Evolutionary conservation across 1,140 invertebrate species (phyloP).

Genomic region (Ostrea edulis): DNA sequence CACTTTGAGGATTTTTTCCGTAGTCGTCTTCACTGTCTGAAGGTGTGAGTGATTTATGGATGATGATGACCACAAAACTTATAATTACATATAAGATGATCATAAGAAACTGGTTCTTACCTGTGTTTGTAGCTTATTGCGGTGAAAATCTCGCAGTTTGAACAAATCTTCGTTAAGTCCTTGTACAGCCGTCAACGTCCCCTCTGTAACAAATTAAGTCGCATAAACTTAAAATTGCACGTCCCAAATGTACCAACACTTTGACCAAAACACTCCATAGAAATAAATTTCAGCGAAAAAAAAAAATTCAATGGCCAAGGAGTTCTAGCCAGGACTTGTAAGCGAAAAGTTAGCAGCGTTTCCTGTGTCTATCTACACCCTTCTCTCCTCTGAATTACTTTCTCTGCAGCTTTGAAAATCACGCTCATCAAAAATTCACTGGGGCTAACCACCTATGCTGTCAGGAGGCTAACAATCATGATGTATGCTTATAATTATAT

Average conservation of each 20-base stretch:
- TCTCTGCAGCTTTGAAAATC: conserved; percentile 17
- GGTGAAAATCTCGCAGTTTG: conserved; percentile 53
- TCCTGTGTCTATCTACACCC: neutral
- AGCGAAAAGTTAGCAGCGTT: conserved; percentile 8
- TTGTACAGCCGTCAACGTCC: conserved; percentile 53
- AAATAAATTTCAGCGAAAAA: neutral
- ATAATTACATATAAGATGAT: no score
- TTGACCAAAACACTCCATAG: conserved; percentile 36
- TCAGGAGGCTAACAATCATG: neutral
- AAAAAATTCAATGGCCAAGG: conserved; percentile 6
- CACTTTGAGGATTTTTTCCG: no score
- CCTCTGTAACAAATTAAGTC: conserved; percentile 53
- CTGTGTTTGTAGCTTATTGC: conserved; percentile 49
- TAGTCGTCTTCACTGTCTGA: no score
- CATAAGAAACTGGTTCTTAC: conserved; percentile 23
- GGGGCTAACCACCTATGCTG: neutral
- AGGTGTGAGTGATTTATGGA: neutral
- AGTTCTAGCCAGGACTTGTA: neutral
- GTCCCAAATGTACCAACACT: neutral
- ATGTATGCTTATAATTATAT: no score
- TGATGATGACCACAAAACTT: neutral
- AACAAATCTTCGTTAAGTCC: conserved; percentile 58
- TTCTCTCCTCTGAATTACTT: conserved; percentile 25
- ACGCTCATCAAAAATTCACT: neutral
- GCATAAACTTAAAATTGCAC: neutral